Base-by-base conservation (phyloP, 92 coral and sea anemone genomes). In the Zoanthus sociatus region DNA sequence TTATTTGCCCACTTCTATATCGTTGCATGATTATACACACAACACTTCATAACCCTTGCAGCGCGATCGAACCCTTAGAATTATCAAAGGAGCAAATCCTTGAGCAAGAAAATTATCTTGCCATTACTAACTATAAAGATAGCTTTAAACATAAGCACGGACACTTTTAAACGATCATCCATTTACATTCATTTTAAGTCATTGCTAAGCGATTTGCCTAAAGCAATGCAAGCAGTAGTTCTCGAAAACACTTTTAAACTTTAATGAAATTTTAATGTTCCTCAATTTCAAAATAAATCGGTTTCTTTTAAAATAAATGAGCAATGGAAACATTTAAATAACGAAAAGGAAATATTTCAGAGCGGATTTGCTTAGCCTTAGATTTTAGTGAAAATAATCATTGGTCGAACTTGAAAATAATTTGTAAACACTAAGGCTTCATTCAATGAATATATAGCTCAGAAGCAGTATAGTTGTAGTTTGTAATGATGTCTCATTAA, bases 31-130 rank as follows among this genome's bases (percentile, higher is more conserved):
- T 55, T 37, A 61, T 78, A 50, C 14, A 9, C 30, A 33, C 46
- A 21, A 45, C 63, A 81, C 85, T 81, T 81, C 47, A 64, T 74
- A 21, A 47, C 42, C 85, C 75, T 58, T 66, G 72, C 31, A 81
- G 85, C 85, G 11, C 50, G 10, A 17, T 2, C 63, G 55, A 50
- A 50, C 55, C 55, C 55, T 11, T 50, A 50, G 3, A 50, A 50
- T 48, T 16, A 64, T 30, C 31, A 69, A 13, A 33, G 20, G 60
- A 42, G 54, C 16, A 45, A 69, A 72, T 79, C 84, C 73, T 79
- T 54, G 15, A 45, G 55, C 56, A 32, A 15, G 51, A 64, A 74
- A 53, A 21, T 81, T 81, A 32, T 46, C 70, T 64, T 81, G 63
- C 7, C 33, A 33, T 16, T 30, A 14, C 63, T 66, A 66, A 45